A percentile compares a stretch with the other conserved stretches of the same genome.
Conservation (phyloP, 2,113 vertebrate species). For the Amblyornis subalaris region DNA sequence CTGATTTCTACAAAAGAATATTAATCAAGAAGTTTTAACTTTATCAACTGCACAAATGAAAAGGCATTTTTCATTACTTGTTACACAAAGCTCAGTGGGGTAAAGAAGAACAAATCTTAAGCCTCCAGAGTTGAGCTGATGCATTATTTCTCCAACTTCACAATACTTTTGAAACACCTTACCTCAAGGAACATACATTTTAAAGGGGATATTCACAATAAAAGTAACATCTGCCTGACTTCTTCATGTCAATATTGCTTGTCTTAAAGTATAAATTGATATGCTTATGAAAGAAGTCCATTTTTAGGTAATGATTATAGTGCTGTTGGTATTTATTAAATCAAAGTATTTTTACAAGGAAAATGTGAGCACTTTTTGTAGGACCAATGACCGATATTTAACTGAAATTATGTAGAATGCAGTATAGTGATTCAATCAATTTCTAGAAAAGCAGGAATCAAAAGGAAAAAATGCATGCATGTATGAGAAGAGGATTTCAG, state of each 20-base stretch:
- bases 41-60: constrained; percentile 58
- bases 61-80: constrained; percentile 50
- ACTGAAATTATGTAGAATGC: background rate
- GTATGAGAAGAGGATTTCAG: background rate
- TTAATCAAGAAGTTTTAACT: constrained; percentile 68
- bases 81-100: constrained; percentile 21
- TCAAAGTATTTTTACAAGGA: background rate
- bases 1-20: constrained; percentile 50
- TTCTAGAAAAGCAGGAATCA: background rate
- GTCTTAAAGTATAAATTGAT: background rate
- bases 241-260: background rate
- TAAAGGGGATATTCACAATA: background rate
- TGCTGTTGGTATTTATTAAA: background rate
- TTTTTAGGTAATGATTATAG: background rate
- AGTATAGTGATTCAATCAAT: background rate
- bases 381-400: background rate
- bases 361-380: background rate
- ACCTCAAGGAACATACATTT: background rate
- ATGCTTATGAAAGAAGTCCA: background rate
- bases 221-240: constrained; percentile 20
- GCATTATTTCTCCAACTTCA: constrained; percentile 41
- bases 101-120: constrained; percentile 49
- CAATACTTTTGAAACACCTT: constrained; percentile 40
- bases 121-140: constrained; percentile 40
- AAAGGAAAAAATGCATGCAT: background rate